A percentile compares a stretch with the other conserved stretches of the same genome.
Conservation (phyloP, 2,888 invertebrate species). For the Strigamia crassipes region DNA sequence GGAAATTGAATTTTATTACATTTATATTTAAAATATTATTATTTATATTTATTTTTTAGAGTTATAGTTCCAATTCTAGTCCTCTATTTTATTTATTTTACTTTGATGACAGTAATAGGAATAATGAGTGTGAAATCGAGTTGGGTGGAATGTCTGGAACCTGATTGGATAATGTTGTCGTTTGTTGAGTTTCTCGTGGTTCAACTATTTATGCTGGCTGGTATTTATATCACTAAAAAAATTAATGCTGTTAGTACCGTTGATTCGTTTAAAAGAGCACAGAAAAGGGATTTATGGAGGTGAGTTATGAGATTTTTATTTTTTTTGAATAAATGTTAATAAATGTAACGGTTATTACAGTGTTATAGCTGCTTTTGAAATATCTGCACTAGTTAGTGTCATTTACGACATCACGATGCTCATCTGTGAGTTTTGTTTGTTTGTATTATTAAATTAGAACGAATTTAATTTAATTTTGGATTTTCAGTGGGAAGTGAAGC, state of each 20-base stretch:
- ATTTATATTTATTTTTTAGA: conserved; percentile 53
- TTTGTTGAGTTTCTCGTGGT: conserved; percentile 62
- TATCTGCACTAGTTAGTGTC: conserved; percentile 59
- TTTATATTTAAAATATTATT: not conserved
- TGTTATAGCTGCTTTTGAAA: conserved; percentile 62
- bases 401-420: conserved; percentile 57
- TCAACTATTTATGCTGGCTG: conserved; percentile 62
- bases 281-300: conserved; percentile 63
- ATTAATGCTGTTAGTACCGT: conserved; percentile 59
- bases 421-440: conserved; percentile 55
- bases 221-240: conserved; percentile 61
- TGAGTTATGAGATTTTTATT: conserved; percentile 49
- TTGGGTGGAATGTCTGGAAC: conserved; percentile 62
- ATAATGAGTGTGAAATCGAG: conserved; percentile 61
- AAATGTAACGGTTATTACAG: conserved; percentile 54
- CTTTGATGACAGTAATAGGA: conserved; percentile 61
- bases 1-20: not conserved
- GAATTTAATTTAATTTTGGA: not conserved
- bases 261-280: conserved; percentile 59
- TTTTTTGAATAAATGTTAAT: not conserved
- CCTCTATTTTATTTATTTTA: conserved; percentile 61
- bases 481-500: conserved; percentile 57
- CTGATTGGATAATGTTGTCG: conserved; percentile 63
- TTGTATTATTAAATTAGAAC: not conserved
- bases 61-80: conserved; percentile 61